Evolutionary conservation across 2,113 vertebrate species (phyloP).

Genomic region (Pterocles orientalis): DNA sequence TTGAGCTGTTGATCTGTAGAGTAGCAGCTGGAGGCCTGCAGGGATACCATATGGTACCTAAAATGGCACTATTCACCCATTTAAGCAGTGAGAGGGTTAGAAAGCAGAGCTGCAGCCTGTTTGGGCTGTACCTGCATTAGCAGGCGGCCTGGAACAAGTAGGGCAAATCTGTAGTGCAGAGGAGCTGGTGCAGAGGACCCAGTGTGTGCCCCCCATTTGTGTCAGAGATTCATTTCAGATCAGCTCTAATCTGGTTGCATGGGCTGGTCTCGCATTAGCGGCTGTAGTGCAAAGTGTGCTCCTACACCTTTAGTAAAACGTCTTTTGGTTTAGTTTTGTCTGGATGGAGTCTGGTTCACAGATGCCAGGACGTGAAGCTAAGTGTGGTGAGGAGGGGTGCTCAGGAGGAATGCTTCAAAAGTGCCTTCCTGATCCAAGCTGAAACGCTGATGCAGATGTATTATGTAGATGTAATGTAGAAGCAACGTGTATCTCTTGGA

Average conservation of each 20-base stretch:
- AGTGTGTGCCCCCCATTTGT: not conserved
- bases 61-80: slow-evolving; percentile 33
- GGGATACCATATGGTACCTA: slow-evolving; percentile 60
- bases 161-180: not conserved
- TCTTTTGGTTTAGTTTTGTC: not conserved
- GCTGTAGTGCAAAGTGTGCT: not conserved
- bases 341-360: not conserved
- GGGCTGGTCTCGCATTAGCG: not conserved
- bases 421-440: not conserved
- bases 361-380: not conserved
- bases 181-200: not conserved
- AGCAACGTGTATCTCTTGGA: not conserved
- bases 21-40: slow-evolving; percentile 53
- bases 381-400: not conserved
- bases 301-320: not conserved
- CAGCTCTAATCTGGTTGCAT: not conserved
- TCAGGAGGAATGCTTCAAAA: not conserved
- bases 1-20: slow-evolving; percentile 48
- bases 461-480: not conserved
- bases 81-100: slow-evolving; percentile 15
- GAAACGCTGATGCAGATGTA: not conserved
- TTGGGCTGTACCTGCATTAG: not conserved
- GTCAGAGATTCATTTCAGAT: not conserved
- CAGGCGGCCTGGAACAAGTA: slow-evolving; percentile 24
- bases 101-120: not conserved